Percentiles rank a stretch among this genome's conserved stretches.
These are phyloP conservation scores for Brachyptera risi DNA, from an alignment of 2,888 invertebrate species.

Conservation along the genomic window DNA sequence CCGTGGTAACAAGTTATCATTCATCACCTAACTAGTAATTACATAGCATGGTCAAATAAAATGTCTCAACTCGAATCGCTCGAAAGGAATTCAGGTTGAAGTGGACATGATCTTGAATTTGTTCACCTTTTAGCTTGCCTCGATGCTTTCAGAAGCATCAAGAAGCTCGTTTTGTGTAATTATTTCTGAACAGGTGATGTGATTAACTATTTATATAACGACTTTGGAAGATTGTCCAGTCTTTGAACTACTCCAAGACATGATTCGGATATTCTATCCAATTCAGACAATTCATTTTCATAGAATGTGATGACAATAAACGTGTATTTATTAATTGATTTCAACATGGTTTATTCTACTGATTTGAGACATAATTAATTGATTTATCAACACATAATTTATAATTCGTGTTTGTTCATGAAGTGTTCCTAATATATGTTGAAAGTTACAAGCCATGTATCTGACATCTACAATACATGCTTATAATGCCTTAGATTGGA, in stretches of 20 bases:
- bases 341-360: too few species aligned
- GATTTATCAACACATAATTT: too few species aligned
- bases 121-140: background rate
- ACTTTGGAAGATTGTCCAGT: background rate
- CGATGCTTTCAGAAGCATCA: background rate
- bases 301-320: too few species aligned
- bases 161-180: background rate
- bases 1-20: slow-evolving; percentile 1
- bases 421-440: too few species aligned
- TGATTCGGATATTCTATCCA: background rate
- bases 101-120: too few species aligned
- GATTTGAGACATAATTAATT: too few species aligned
- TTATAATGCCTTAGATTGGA: too few species aligned
- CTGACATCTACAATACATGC: too few species aligned
- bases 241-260: background rate
- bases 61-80: slow-evolving; percentile 13
- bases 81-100: slow-evolving; percentile 10
- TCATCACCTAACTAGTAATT: slow-evolving; percentile 11
- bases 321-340: too few species aligned
- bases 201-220: slow-evolving; percentile 5
- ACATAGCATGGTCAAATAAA: slow-evolving; percentile 16
- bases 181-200: slow-evolving; percentile 4
- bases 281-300: too few species aligned
- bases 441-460: too few species aligned
- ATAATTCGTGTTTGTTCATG: too few species aligned